Conservation (phyloP, 2,888 invertebrate species). For the Tillus elongatus region DNA sequence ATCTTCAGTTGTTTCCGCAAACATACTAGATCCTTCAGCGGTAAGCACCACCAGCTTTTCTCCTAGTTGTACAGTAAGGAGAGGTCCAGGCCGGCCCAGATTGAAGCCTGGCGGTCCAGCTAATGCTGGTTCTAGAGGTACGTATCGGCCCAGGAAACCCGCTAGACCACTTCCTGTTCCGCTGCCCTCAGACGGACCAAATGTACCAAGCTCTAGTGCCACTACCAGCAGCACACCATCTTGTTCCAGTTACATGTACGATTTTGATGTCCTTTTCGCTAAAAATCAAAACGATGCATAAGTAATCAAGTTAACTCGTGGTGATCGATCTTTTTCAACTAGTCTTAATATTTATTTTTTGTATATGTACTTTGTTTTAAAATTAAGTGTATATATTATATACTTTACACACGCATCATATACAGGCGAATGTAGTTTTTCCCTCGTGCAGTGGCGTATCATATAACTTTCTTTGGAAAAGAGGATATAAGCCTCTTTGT, state of each 20-base stretch:
- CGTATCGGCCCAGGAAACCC: conserved; percentile 49
- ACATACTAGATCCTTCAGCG: not conserved
- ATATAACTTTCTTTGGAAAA: too few relatives aligned
- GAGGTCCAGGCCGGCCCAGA: conserved; percentile 61
- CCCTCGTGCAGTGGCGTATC: too few relatives aligned
- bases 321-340: too few relatives aligned
- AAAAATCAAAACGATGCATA: conserved; percentile 3
- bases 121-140: conserved; percentile 53
- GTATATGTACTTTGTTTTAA: too few relatives aligned
- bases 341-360: too few relatives aligned
- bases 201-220: too few relatives aligned
- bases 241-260: conserved; percentile 34
- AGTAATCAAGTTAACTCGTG: too few relatives aligned
- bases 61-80: conserved; percentile 40
- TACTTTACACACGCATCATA: too few relatives aligned
- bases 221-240: conserved; percentile 24
- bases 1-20: not conserved
- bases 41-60: not conserved
- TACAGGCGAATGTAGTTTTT: too few relatives aligned
- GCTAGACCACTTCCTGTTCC: conserved; percentile 43
- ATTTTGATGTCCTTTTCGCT: conserved; percentile 22
- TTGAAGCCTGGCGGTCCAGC: conserved; percentile 57
- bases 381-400: too few relatives aligned
- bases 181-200: conserved; percentile 37
- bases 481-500: too few relatives aligned